Base-by-base conservation (phyloP, 2,888 invertebrate species). In the Nemapogon koenigi region DNA sequence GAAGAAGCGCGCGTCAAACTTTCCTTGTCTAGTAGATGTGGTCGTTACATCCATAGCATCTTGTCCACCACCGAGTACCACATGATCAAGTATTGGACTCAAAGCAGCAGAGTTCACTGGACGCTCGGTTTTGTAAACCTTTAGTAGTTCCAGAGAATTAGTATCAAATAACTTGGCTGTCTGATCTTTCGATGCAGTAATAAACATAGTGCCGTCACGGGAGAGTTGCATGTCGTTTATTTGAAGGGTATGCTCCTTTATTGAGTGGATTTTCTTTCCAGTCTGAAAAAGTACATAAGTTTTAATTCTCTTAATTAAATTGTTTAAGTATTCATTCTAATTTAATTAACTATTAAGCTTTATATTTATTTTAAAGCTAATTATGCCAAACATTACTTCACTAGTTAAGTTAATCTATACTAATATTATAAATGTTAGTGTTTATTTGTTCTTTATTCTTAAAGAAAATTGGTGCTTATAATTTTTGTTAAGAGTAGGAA, bases 41-140 rank as follows among this genome's bases (percentile, higher is more conserved):
- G 94, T 96, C 30, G 97, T 97, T 41, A 98, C 98, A 58, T 96
- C 96, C 94, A 97, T 97, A 40, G 99, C 99, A 68, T 99, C 99
- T 79, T 99, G 99, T 53, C 99, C 99, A 67, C 99, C 99, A 42
- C 99, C 99, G 30, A 99, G 81, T 2, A 97, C 92, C 4, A 98
- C 98, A 78, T 99, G 98, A 67, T 98, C 97, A 39, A 88, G 78
- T 47, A 93, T 90, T 0, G 99, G 98, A 46, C 97, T 97, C 44
- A 99, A 90, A 2, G 97, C 91, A 1, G 98, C 99, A 1, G 98
- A 98, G 68, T 99, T 99, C 0, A 99, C 94, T 0, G 97, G 98
- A 46, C 98, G 83, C 59, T 98, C 98, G 0, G 98, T 98, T 76
- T 95, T 96, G 78, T 96, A 99, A 4, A 92, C 92, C 65, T 99